A percentile compares a stretch with the other conserved stretches of the same genome.
Evolutionary conservation across 1,140 invertebrate genomes (phyloP).

Genomic region (Drosophila guanche): DNA sequence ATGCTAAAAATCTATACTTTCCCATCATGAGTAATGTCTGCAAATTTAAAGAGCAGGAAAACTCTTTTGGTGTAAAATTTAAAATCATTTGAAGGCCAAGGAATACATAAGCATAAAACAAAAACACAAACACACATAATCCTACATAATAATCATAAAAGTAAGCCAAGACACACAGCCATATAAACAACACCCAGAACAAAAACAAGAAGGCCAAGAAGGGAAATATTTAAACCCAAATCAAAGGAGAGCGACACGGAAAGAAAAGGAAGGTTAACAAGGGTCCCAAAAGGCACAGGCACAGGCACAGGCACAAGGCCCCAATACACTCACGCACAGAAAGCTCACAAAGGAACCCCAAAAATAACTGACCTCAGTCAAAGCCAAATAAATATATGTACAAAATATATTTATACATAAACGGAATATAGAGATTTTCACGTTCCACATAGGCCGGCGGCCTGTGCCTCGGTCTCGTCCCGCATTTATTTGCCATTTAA

Average conservation of each 20-base stretch:
- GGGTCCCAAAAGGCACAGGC: conserved; percentile 38
- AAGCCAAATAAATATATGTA: conserved; percentile 43
- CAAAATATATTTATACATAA: conserved; percentile 35
- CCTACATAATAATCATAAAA: conserved; percentile 42
- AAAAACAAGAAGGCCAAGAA: conserved; percentile 2
- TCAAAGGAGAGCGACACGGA: conserved; percentile 38
- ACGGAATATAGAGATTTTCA: conserved; percentile 5
- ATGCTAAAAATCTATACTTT: conserved; percentile 18
- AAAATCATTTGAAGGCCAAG: conserved; percentile 26
- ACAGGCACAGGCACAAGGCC: too few species aligned
- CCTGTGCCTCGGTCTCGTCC: neutral
- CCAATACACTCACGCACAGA: conserved; percentile 25
- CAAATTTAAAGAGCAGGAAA: conserved; percentile 19
- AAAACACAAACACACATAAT: conserved; percentile 15
- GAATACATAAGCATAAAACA: conserved; percentile 25
- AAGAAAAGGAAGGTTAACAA: conserved; percentile 56
- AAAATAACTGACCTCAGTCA: conserved; percentile 72
- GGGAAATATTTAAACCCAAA: conserved; percentile 63
- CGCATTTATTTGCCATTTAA: conserved; percentile 75
- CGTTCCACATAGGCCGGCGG: conserved; percentile 27
- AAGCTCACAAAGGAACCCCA: conserved; percentile 23
- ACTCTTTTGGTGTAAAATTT: conserved; percentile 14
- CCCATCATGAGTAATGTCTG: conserved; percentile 30
- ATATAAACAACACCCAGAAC: too few species aligned
- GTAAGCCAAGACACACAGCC: conserved; percentile 49